A percentile compares a stretch with the other conserved stretches of the same genome.
Evolutionary conservation across 2,888 invertebrate genomes (phyloP).

Genomic region (Unio delphinus): DNA sequence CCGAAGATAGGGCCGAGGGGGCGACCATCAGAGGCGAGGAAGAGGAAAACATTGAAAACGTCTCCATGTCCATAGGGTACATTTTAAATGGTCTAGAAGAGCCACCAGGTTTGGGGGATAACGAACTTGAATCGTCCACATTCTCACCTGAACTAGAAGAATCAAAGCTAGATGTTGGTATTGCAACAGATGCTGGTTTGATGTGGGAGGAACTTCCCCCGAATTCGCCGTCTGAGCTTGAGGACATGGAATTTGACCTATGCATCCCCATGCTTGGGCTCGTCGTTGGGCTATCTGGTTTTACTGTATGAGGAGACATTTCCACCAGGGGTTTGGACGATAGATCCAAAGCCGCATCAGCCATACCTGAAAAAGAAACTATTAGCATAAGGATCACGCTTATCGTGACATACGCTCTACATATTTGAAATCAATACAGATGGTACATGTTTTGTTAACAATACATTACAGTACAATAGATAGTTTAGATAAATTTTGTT

Average conservation of each 20-base stretch:
- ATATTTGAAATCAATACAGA: neutral
- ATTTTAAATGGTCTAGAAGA: constrained; percentile 53
- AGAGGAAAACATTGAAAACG: constrained; percentile 32
- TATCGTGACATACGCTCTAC: neutral
- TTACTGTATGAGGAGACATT: constrained; percentile 1
- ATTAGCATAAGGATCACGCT: neutral
- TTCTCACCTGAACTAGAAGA: constrained; percentile 22
- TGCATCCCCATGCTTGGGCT: constrained; percentile 25
- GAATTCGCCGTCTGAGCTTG: constrained; percentile 34
- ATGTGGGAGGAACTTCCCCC: constrained; percentile 31
- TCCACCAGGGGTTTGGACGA: constrained; percentile 36
- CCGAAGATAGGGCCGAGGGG: constrained; percentile 21
- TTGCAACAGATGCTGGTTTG: constrained; percentile 29
- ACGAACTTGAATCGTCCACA: constrained; percentile 15
- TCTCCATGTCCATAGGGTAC: constrained; percentile 55
- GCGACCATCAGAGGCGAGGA: constrained; percentile 34
- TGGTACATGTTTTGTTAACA: too few relatives aligned
- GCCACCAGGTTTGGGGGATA: constrained; percentile 16
- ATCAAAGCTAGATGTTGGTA: constrained; percentile 18
- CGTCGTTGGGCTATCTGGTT: constrained; percentile 14
- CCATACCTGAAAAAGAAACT: constrained; percentile 26
- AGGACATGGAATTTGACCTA: constrained; percentile 17
- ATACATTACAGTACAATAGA: too few relatives aligned
- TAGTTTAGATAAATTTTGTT: too few relatives aligned
- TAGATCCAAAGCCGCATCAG: constrained; percentile 50